Evolutionary conservation across 1,140 invertebrate species (phyloP).

Genomic region (Eumaeus atala): DNA sequence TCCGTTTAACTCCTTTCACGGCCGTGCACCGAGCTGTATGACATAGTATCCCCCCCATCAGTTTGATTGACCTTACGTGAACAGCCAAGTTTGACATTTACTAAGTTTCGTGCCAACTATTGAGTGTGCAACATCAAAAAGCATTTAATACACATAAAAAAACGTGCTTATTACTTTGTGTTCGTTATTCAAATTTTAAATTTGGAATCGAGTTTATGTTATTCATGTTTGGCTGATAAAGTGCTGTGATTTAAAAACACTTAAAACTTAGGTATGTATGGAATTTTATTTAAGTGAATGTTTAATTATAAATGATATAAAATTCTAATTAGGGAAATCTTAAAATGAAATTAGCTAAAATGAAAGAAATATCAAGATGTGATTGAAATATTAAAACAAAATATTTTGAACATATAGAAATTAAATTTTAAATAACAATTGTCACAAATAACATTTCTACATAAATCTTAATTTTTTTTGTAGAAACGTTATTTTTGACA

Average conservation of each 20-base stretch:
- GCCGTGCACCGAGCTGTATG: constrained; percentile 8
- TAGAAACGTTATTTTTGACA: too few relatives aligned
- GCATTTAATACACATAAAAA: neutral
- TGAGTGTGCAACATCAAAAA: neutral
- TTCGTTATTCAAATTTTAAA: neutral
- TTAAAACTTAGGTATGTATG: neutral
- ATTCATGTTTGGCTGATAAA: neutral
- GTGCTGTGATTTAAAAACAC: neutral
- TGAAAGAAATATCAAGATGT: too few relatives aligned
- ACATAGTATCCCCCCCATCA: constrained; percentile 7
- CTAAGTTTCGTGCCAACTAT: constrained; percentile 13
- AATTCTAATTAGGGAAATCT: too few relatives aligned
- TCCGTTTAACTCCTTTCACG: constrained; percentile 13
- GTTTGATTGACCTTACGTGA: constrained; percentile 11
- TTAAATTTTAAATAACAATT: too few relatives aligned
- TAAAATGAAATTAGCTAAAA: too few relatives aligned
- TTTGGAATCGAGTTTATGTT: neutral
- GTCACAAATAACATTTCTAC: too few relatives aligned
- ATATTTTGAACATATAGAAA: too few relatives aligned
- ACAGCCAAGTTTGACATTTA: constrained; percentile 14
- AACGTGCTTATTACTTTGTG: constrained; percentile 1
- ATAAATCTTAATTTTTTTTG: too few relatives aligned
- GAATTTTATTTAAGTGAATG: too few relatives aligned
- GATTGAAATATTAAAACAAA: too few relatives aligned
- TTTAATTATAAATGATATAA: too few relatives aligned